A percentile compares a stretch with the other conserved stretches of the same genome.
Conservation (phyloP, 2,888 invertebrate genomes). For the Latheticus oryzae region DNA sequence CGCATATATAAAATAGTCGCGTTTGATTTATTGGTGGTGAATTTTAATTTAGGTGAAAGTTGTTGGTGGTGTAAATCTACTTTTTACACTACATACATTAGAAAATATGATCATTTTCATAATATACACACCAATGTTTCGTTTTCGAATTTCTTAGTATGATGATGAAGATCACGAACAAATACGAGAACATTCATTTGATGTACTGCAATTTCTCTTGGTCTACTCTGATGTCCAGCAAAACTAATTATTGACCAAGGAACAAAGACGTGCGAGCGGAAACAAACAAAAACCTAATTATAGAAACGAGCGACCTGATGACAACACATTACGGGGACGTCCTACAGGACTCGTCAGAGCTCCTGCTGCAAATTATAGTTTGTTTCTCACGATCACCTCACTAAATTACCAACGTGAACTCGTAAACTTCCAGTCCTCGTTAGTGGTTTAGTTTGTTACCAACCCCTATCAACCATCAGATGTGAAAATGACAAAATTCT, state of each 20-base stretch:
- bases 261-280: conserved; percentile 57
- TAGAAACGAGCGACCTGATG: conserved; percentile 65
- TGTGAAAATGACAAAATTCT: conserved; percentile 12
- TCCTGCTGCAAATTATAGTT: conserved; percentile 58
- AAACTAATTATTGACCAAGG: conserved; percentile 53
- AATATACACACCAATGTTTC: neutral
- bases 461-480: conserved; percentile 21
- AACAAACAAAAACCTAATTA: conserved; percentile 65
- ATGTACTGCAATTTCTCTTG: conserved; percentile 24
- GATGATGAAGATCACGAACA: conserved; percentile 32
- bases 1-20: conserved; percentile 44
- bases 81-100: conserved; percentile 40
- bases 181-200: conserved; percentile 15
- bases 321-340: conserved; percentile 64
- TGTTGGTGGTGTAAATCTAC: conserved; percentile 40
- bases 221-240: conserved; percentile 49
- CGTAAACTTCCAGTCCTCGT: conserved; percentile 44
- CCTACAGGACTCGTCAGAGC: conserved; percentile 62
- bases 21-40: conserved; percentile 42
- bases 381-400: conserved; percentile 59
- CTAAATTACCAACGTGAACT: conserved; percentile 53
- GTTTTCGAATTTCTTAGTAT: conserved; percentile 2
- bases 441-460: conserved; percentile 33
- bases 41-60: conserved; percentile 44
- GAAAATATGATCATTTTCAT: conserved; percentile 33